Evolutionary conservation across 2,888 invertebrate species (phyloP).

Genomic region (Calameuta filiformis): DNA sequence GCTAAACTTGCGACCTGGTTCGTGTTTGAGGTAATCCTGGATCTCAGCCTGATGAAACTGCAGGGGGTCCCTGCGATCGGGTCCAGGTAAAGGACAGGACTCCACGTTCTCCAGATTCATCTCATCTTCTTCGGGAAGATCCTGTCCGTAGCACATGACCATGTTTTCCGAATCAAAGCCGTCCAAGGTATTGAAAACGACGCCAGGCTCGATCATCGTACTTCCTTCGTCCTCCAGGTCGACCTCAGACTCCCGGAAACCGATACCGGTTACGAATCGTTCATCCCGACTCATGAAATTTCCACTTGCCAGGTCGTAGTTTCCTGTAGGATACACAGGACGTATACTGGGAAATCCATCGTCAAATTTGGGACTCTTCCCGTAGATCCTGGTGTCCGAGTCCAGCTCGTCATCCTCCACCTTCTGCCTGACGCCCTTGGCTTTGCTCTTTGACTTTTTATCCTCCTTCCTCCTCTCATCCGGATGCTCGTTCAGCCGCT

Average conservation of each 20-base stretch:
- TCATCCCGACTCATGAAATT: slow-evolving; percentile 29
- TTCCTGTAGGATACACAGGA: slow-evolving; percentile 6
- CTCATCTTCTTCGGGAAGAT: slow-evolving; percentile 17
- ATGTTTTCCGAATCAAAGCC: slow-evolving; percentile 51
- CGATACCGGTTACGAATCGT: slow-evolving; percentile 17
- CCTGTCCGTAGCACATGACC: slow-evolving; percentile 16
- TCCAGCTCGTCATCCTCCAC: slow-evolving; percentile 57
- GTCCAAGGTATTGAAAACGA: slow-evolving; percentile 61
- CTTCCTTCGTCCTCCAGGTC: slow-evolving; percentile 10
- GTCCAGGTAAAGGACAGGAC: neutral
- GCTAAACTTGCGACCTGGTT: slow-evolving; percentile 55
- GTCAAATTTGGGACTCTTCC: slow-evolving; percentile 63
- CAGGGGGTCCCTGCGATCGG: neutral
- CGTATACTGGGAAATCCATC: slow-evolving; percentile 42
- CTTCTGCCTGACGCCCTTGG: slow-evolving; percentile 53
- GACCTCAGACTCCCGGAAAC: slow-evolving; percentile 26
- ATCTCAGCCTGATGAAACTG: neutral
- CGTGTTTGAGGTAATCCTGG: slow-evolving; percentile 47
- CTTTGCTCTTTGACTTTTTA: slow-evolving; percentile 37
- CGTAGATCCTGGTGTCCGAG: slow-evolving; percentile 56
- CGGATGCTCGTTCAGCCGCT: slow-evolving; percentile 46
- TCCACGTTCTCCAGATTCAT: slow-evolving; percentile 40
- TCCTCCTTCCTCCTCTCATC: slow-evolving; percentile 34
- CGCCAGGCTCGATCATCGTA: slow-evolving; percentile 39
- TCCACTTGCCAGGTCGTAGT: slow-evolving; percentile 25